Evolutionary conservation across 2,797 vertebrate genomes (phyloP).

Genomic region (Galago senegalensis): DNA sequence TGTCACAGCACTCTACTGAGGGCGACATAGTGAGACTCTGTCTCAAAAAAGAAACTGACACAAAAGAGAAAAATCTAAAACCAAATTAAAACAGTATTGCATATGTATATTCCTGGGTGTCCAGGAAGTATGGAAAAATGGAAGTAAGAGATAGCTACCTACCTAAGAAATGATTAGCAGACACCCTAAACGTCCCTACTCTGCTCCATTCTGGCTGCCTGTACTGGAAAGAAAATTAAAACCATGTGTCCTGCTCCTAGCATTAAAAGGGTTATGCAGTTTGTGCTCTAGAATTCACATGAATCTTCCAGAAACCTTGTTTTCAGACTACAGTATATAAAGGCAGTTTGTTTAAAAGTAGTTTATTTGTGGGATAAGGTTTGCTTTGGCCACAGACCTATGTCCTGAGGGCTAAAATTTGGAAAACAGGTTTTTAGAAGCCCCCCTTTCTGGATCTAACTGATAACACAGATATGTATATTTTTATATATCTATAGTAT

Average conservation of each 20-base stretch:
- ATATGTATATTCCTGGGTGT: not conserved
- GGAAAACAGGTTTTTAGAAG: conserved; percentile 18
- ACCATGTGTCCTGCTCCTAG: not conserved
- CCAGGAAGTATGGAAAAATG: not conserved
- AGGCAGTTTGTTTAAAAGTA: not conserved
- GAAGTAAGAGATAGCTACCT: not conserved
- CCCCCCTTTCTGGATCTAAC: not conserved
- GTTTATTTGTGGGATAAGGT: not conserved
- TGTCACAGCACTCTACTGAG: no score
- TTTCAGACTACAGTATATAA: not conserved
- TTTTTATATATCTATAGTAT: not conserved
- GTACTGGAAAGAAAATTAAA: not conserved
- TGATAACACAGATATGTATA: not conserved
- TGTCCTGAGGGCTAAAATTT: not conserved
- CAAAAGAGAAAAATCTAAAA: not conserved
- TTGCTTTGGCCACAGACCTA: not conserved
- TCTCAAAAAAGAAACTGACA: not conserved
- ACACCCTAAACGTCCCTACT: not conserved
- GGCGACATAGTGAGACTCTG: no score
- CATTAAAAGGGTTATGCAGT: not conserved
- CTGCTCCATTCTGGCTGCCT: not conserved
- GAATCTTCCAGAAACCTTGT: not conserved
- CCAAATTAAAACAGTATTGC: not conserved
- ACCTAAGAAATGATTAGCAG: not conserved
- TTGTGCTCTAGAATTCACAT: conserved; percentile 15